Conservation (phyloP, 2,888 invertebrate genomes). For the Orthosia gothica region DNA sequence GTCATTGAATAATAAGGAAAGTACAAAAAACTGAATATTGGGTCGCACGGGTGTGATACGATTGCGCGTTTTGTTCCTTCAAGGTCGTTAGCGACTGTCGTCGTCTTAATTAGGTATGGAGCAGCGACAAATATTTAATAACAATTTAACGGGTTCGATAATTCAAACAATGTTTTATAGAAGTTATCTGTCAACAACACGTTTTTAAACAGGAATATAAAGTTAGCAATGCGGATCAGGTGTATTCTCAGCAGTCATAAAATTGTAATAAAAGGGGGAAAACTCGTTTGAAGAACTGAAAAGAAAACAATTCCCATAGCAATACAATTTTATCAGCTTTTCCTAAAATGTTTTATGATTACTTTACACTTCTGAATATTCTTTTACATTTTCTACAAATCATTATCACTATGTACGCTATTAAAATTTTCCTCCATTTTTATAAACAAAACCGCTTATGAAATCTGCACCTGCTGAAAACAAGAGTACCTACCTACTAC, state of each 20-base stretch:
- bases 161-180: constrained; percentile 29
- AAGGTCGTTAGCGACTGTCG: no score
- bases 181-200: constrained; percentile 15
- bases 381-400: constrained; percentile 19
- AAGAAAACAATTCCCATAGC: constrained; percentile 10
- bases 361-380: background rate
- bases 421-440: constrained; percentile 18
- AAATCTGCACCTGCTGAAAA: constrained; percentile 58
- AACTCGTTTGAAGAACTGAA: constrained; percentile 1
- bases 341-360: no score
- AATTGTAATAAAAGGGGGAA: constrained; percentile 28
- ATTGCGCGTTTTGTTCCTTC: no score
- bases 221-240: constrained; percentile 13
- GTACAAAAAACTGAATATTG: no score
- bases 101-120: constrained; percentile 8
- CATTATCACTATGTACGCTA: background rate
- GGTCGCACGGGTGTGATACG: no score
- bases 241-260: constrained; percentile 18
- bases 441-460: constrained; percentile 55
- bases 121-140: constrained; percentile 53
- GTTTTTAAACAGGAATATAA: constrained; percentile 32
- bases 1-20: no score
- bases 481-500: constrained; percentile 27
- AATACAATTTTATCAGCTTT: background rate
- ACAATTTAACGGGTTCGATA: background rate